Base-by-base conservation (phyloP, 1,140 invertebrate genomes). In the Aphelinus certus region DNA sequence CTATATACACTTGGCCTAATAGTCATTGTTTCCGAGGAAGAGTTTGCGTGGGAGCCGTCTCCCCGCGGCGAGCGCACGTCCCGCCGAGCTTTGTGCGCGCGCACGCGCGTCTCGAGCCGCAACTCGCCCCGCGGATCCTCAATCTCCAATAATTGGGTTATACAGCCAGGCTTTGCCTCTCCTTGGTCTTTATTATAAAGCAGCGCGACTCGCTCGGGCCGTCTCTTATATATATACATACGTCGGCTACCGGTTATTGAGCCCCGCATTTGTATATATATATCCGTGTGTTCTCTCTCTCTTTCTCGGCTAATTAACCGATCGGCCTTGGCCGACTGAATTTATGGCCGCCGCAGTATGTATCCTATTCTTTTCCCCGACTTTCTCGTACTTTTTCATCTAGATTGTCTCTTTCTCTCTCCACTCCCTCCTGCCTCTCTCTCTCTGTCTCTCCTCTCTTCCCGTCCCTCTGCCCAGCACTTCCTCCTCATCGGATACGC, bases 1-100 rank as follows among this genome's bases (percentile, higher is more conserved):
- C 26, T 26, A 26, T 26, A 26, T 26, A 26, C 78, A 78, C 79
- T 81, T 81, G 74, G 79, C 79, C 80, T 82, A 82, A 80, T 81
- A 81, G 81, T 82, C 81, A 82, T 79, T 82, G 81, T 76, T 72
- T 71, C 61, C 45, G 45, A 51, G 46, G 45, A 49, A 53, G 26
- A 66, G 49, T 58, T 57, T 58, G 63, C 58, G 64, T 68, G 63
- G 64, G 75, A 71, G 75, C 45, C 58, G 75, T 43, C 70, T 43
- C 51, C 42, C 43, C 10, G 5, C 3, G 26, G 60, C 42, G 26
- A 3, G 42, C n/a, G 4, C 10, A 3, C 64, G 26, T 69, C 46
- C 48, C 47, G 49, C 10, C 71, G 51, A 6, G 4, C 7, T 73
- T 60, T 66, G 62, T 66, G 9, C 10, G 61, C 46, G 9, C 3